Evolutionary conservation across 1,140 invertebrate species (phyloP).

Genomic region (Drosophila sucinea): DNA sequence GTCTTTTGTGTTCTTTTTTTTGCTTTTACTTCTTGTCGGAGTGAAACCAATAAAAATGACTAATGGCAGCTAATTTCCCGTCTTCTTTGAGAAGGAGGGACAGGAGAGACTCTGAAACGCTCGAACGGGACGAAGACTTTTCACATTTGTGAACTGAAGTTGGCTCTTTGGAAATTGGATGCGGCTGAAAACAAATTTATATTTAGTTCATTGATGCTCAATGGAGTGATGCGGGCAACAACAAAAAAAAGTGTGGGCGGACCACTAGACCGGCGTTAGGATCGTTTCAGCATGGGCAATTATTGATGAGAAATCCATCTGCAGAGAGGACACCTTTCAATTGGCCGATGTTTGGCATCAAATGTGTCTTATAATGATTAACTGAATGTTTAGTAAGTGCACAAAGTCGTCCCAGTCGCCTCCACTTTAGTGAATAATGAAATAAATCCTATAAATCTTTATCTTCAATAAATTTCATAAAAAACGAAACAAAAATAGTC

Average conservation of each 20-base stretch:
- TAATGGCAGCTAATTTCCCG: constrained; percentile 81
- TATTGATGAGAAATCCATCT: neutral
- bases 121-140: constrained; percentile 38
- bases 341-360: too few relatives aligned
- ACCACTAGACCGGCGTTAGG: neutral
- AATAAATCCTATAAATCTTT: too few relatives aligned
- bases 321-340: neutral
- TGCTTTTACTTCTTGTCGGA: constrained; percentile 42
- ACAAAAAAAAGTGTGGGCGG: constrained; percentile 8
- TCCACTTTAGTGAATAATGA: too few relatives aligned
- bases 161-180: constrained; percentile 42
- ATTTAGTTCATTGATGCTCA: constrained; percentile 43
- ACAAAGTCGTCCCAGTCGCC: too few relatives aligned
- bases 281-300: neutral
- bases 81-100: constrained; percentile 39
- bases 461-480: too few relatives aligned
- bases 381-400: too few relatives aligned
- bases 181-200: constrained; percentile 39
- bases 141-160: constrained; percentile 35
- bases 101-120: constrained; percentile 3
- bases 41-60: constrained; percentile 82
- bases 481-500: too few relatives aligned
- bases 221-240: constrained; percentile 8
- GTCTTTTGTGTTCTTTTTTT: constrained; percentile 34
- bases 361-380: too few relatives aligned